Conservation (phyloP, 1,140 invertebrate species). For the Sarcophaga bullata region DNA sequence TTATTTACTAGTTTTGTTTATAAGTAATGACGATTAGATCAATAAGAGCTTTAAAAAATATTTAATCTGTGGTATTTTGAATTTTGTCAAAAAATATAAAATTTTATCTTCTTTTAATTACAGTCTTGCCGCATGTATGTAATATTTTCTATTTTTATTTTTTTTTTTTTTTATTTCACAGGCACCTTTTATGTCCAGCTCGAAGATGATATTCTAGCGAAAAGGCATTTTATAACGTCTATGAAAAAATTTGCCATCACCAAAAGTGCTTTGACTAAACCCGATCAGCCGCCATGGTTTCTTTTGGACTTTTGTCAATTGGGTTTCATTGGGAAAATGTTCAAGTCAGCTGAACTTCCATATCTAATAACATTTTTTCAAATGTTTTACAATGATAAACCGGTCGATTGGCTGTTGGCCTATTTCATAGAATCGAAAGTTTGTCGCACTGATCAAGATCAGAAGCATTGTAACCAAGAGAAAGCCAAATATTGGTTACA, state of each 20-base stretch:
- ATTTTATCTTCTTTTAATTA: no score
- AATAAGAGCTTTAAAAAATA: no score
- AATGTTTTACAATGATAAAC: slow-evolving; percentile 90
- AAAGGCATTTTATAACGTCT: slow-evolving; percentile 81
- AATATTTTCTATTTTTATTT: not conserved
- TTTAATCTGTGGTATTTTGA: no score
- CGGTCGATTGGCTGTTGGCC: slow-evolving; percentile 96
- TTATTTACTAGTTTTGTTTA: no score
- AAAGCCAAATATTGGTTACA: slow-evolving; percentile 85
- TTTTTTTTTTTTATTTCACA: slow-evolving; percentile 24
- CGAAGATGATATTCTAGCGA: slow-evolving; percentile 95
- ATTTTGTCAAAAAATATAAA: no score
- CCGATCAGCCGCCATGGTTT: slow-evolving; percentile 81
- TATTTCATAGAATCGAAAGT: slow-evolving; percentile 91
- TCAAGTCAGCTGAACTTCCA: slow-evolving; percentile 88
- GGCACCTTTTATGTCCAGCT: slow-evolving; percentile 86
- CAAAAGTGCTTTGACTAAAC: slow-evolving; percentile 73
- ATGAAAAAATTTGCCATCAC: slow-evolving; percentile 92
- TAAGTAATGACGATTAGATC: no score
- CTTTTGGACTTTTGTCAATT: slow-evolving; percentile 94
- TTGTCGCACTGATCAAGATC: slow-evolving; percentile 86
- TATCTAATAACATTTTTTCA: slow-evolving; percentile 93
- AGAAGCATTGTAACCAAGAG: slow-evolving; percentile 88
- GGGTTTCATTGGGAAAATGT: slow-evolving; percentile 95
- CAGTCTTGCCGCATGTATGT: no score